A percentile compares a stretch with the other conserved stretches of the same genome.
These are phyloP conservation scores for Drosophila siamana DNA, from an alignment of 2,888 invertebrate species.

Conservation along the genomic window DNA sequence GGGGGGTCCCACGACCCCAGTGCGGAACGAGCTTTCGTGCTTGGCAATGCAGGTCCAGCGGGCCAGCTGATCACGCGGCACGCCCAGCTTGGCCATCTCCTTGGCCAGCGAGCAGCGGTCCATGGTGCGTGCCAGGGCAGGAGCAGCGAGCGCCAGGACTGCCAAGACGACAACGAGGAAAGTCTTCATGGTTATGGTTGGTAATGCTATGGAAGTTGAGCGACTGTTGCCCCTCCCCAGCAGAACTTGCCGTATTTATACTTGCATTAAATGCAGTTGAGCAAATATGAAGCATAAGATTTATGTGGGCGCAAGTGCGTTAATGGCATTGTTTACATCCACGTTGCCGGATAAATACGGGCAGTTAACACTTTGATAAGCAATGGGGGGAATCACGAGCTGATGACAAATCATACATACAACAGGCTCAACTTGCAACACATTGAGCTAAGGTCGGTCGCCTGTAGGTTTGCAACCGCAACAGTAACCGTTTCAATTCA, in stretches of 20 bases:
- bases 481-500: neutral
- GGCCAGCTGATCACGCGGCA: conserved; percentile 66
- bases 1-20: conserved; percentile 83
- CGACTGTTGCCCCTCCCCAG: conserved; percentile 8
- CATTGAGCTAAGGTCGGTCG: neutral
- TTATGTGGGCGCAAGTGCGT: conserved; percentile 13
- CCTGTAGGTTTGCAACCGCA: neutral
- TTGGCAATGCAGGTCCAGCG: conserved; percentile 79
- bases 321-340: conserved; percentile 21
- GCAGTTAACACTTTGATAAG: conserved; percentile 26
- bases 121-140: conserved; percentile 57
- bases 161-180: conserved; percentile 24
- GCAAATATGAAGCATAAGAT: conserved; percentile 9
- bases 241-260: conserved; percentile 42
- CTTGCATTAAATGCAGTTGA: conserved; percentile 15
- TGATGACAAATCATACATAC: conserved; percentile 7
- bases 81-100: conserved; percentile 72
- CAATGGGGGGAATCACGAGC: conserved; percentile 8
- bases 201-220: neutral
- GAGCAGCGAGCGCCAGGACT: conserved; percentile 40
- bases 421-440: neutral
- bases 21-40: conserved; percentile 81
- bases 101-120: conserved; percentile 74
- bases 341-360: conserved; percentile 30
- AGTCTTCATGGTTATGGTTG: conserved; percentile 37